Percentiles rank a stretch among this genome's conserved stretches.
Evolutionary conservation across 2,113 vertebrate genomes (phyloP).

Genomic region (Uria aalge): DNA sequence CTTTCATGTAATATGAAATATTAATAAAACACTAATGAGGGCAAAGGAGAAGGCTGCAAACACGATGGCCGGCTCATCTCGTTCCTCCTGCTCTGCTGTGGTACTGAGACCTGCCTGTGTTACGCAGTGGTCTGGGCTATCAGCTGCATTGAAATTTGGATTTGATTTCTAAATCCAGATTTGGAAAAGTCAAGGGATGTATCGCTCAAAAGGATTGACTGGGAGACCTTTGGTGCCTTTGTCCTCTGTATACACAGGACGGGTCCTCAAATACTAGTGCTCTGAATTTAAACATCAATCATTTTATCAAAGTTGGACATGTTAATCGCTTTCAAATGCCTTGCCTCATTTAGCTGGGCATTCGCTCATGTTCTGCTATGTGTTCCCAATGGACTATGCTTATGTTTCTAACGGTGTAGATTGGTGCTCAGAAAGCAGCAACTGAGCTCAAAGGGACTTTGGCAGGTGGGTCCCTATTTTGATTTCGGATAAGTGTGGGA

Average conservation of each 20-base stretch:
- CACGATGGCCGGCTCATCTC: not conserved
- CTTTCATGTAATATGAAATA: not conserved
- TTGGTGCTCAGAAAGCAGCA: not conserved
- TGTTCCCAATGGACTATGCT: not conserved
- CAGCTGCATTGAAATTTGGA: not conserved
- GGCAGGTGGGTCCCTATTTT: not conserved
- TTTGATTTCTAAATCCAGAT: not conserved
- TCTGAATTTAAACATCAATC: not conserved
- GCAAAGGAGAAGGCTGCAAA: not conserved
- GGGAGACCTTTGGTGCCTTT: not conserved
- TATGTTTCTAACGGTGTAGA: not conserved
- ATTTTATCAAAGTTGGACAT: not conserved
- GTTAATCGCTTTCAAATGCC: not conserved
- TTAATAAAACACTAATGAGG: conserved; percentile 34
- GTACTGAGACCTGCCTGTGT: not conserved
- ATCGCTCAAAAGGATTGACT: not conserved
- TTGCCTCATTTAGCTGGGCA: not conserved
- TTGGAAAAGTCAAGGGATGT: not conserved
- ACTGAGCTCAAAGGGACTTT: not conserved
- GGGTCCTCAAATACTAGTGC: not conserved
- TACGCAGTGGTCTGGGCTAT: not conserved
- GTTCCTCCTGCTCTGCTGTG: not conserved
- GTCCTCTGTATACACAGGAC: not conserved
- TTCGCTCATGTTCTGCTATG: not conserved
- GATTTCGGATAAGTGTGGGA: rapidly evolving